Percentiles rank a stretch among this genome's conserved stretches.
phyloP scores from a whole-genome alignment of 2,888 invertebrate species.

The Drosophila flavopinicola region DNA sequence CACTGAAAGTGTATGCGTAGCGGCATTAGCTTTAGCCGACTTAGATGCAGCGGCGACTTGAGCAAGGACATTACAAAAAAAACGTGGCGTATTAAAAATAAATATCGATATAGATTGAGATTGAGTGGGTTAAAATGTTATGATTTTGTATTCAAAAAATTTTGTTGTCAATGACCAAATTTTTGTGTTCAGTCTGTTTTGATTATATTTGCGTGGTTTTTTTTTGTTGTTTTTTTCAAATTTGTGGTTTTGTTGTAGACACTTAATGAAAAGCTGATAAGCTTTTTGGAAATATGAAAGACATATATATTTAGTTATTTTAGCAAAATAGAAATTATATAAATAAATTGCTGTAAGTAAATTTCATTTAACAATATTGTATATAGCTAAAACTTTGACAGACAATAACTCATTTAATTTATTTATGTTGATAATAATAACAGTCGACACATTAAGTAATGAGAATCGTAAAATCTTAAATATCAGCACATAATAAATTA shows the following conservation, averaged over 20 bases:
- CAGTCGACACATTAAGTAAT: too few relatives aligned
- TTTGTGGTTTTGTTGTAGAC: background rate
- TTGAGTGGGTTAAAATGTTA: conserved; percentile 16
- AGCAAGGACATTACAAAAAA: conserved; percentile 32
- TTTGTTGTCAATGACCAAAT: conserved; percentile 8
- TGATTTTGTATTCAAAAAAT: conserved; percentile 25
- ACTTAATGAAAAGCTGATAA: background rate
- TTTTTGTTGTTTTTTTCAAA: background rate
- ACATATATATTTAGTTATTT: too few relatives aligned
- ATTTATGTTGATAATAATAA: too few relatives aligned
- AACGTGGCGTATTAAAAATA: conserved; percentile 1
- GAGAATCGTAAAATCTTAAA: too few relatives aligned
- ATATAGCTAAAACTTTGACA: too few relatives aligned
- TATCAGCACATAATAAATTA: too few relatives aligned
- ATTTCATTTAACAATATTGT: too few relatives aligned
- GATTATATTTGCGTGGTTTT: background rate
- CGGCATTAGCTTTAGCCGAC: background rate
- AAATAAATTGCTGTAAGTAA: too few relatives aligned
- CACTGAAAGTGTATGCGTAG: background rate
- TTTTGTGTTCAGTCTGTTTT: conserved; percentile 14
- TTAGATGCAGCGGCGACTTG: conserved; percentile 1
- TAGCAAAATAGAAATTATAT: too few relatives aligned
- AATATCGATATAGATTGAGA: too few relatives aligned
- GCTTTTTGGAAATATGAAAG: too few relatives aligned
- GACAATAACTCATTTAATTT: too few relatives aligned